These are phyloP conservation scores for Pelecanoides urinatrix DNA, from an alignment of 2,113 vertebrate genomes.

Conservation along the genomic window DNA sequence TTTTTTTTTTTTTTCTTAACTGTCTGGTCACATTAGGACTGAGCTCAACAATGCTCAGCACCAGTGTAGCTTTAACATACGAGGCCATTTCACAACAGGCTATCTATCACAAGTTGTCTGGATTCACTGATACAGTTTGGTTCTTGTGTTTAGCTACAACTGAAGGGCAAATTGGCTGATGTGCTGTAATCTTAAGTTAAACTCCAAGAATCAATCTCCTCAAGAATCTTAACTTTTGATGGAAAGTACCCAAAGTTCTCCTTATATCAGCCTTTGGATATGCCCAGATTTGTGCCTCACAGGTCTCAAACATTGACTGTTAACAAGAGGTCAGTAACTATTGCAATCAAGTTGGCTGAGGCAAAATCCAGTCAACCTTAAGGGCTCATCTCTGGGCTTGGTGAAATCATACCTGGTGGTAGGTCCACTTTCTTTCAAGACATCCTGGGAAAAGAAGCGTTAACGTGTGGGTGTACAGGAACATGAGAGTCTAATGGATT, in stretches of 20 bases:
- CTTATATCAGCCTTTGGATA: accelerated
- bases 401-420: background rate
- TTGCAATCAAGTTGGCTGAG: background rate
- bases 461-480: background rate
- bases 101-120: background rate
- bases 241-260: background rate
- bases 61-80: background rate
- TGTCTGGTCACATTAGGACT: background rate
- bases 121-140: background rate
- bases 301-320: too few relatives aligned
- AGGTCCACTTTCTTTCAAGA: background rate
- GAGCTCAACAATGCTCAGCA: background rate
- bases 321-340: background rate
- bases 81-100: background rate
- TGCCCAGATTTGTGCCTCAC: background rate
- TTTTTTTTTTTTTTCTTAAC: background rate
- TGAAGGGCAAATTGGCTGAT: background rate
- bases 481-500: background rate
- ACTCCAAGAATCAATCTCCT: background rate
- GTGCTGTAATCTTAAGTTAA: background rate
- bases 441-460: background rate
- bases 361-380: background rate
- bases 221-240: background rate
- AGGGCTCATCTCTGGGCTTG: background rate
- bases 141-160: background rate